phyloP scores from a whole-genome alignment of 2,113 vertebrate genomes.

The cattle (Bos taurus) region ARS-UCD2.0 NC_037339.1:67104001-67104500 shows the following conservation, averaged over 20 bases:
- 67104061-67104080: not conserved
- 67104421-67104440: not conserved
- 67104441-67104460: not conserved
- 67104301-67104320: not conserved
- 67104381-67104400: not conserved
- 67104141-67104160: not conserved
- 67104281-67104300: not conserved
- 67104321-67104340: not conserved
- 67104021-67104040: conserved; percentile 5
- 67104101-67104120: not conserved
- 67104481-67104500: not conserved
- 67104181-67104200: not conserved
- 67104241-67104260: not conserved
- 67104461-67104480: not conserved
- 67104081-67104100: not conserved
- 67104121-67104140: not conserved
- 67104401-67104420: not conserved
- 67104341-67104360: not conserved
- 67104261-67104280: not conserved
- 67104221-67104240: not conserved
- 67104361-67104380: not conserved
- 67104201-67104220: not conserved
- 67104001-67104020: not conserved
- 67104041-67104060: not conserved
- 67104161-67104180: not conserved